Evolutionary conservation across 1,140 invertebrate genomes (phyloP).

Genomic region (Archivesica marissinica): DNA sequence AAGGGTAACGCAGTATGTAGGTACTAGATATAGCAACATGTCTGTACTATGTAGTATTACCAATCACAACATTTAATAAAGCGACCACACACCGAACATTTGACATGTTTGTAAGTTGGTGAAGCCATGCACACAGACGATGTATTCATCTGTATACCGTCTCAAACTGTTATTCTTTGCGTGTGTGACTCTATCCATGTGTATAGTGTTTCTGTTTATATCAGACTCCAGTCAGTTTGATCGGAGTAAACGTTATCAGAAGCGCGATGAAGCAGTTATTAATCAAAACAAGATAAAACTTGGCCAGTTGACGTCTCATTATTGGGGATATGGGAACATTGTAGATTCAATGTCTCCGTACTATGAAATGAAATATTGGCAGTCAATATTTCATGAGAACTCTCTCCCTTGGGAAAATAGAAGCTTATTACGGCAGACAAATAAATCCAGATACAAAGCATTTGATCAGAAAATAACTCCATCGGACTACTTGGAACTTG

Average conservation of each 20-base stretch:
- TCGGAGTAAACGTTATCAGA: neutral
- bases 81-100: too few relatives aligned
- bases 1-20: too few relatives aligned
- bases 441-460: constrained; percentile 29
- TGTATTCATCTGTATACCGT: too few relatives aligned
- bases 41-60: too few relatives aligned
- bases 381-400: constrained; percentile 14
- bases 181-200: neutral
- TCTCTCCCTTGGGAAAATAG: constrained; percentile 11
- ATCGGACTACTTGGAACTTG: neutral
- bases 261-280: neutral
- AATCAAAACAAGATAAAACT: constrained; percentile 14
- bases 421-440: constrained; percentile 33
- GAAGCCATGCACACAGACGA: too few relatives aligned
- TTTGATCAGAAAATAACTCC: constrained; percentile 11
- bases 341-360: neutral
- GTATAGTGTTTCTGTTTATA: neutral
- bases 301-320: neutral
- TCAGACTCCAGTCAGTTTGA: neutral
- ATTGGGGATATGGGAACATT: neutral
- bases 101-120: too few relatives aligned
- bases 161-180: neutral
- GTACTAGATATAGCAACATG: too few relatives aligned
- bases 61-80: too few relatives aligned
- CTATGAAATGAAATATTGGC: constrained; percentile 20